Evolutionary conservation across 2,797 vertebrate species (phyloP).

Genomic region (Enteromius paludinosus): DNA sequence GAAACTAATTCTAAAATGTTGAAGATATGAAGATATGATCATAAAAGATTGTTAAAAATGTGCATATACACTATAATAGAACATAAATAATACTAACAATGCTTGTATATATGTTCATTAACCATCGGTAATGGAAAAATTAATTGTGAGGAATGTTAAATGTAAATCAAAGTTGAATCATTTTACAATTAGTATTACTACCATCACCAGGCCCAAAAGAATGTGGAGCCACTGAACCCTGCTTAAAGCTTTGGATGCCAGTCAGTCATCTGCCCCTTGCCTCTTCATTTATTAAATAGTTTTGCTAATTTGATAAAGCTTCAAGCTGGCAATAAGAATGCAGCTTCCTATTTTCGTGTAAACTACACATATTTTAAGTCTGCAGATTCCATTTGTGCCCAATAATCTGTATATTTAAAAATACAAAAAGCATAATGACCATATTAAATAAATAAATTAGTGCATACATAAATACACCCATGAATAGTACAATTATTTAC

Average conservation of each 20-base stretch:
- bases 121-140: neutral
- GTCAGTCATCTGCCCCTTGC: neutral
- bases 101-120: neutral
- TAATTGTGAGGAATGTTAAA: neutral
- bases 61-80: neutral
- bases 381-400: neutral
- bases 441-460: neutral
- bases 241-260: neutral
- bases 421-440: neutral
- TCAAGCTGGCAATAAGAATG: constrained; percentile 4
- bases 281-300: constrained; percentile 18
- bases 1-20: neutral
- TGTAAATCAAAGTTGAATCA: neutral
- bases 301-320: neutral
- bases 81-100: neutral
- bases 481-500: neutral
- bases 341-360: neutral
- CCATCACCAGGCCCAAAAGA: neutral
- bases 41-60: neutral
- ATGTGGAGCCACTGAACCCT: neutral
- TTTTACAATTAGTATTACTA: neutral
- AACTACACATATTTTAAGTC: neutral
- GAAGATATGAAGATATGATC: neutral
- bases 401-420: neutral
- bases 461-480: neutral